phyloP scores from a whole-genome alignment of 2,113 vertebrate genomes.

The Neogobius melanostomus region DNA sequence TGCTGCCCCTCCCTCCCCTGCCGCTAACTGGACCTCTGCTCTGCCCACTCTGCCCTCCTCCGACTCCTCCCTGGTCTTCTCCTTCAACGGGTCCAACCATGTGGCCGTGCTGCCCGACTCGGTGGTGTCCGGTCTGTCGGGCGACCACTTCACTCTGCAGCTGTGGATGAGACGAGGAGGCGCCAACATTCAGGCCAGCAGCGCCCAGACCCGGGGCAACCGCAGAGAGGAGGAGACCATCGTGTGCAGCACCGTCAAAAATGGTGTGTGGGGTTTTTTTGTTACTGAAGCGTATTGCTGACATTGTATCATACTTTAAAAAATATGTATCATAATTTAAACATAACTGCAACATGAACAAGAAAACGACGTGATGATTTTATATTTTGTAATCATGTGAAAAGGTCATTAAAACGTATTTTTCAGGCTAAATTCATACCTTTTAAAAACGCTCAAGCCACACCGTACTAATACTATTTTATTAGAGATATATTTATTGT shows the following conservation, averaged over 20 bases:
- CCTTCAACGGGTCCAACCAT: conserved; percentile 94
- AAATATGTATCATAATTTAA: no score
- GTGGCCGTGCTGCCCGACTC: conserved; percentile 87
- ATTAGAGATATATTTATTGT: no score
- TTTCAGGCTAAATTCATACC: no score
- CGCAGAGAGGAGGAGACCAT: conserved; percentile 93
- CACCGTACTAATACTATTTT: no score
- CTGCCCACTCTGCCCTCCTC: conserved; percentile 94
- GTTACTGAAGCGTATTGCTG: no score
- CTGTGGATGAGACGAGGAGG: conserved; percentile 94
- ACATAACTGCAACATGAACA: no score
- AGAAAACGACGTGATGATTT: no score
- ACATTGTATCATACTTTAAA: no score
- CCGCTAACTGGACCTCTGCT: conserved; percentile 89
- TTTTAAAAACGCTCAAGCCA: no score
- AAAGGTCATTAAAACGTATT: no score
- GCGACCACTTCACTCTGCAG: conserved; percentile 93
- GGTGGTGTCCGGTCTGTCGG: conserved; percentile 69
- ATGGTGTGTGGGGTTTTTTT: conserved; percentile 76
- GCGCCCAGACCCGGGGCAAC: conserved; percentile 69
- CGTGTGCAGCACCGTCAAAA: conserved; percentile 91
- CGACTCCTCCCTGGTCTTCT: conserved; percentile 95
- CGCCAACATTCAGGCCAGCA: conserved; percentile 73
- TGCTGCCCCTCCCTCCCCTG: conserved; percentile 90
- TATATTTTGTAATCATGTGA: no score